Evolutionary conservation across 2,113 vertebrate genomes (phyloP), one percentile per base, ranked within the genome.

Genomic region (Pomatostomus ruficeps): DNA sequence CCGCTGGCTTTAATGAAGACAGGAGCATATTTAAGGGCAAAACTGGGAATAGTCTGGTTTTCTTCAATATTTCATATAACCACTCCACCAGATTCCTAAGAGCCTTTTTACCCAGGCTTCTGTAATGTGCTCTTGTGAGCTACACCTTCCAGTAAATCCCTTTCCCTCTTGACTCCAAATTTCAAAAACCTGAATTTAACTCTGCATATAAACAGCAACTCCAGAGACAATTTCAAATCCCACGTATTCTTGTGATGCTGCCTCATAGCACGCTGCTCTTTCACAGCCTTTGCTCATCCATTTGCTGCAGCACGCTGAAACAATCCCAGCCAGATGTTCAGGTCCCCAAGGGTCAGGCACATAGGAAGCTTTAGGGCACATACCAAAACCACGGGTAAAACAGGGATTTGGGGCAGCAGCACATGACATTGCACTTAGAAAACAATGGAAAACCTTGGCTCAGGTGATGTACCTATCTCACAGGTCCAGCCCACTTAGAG

Each of bases 161-260:
- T 45, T 66, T 89, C 43, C 46, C 85, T 68, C 59, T 58, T 40
- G 33, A 72, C 58, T 92, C 51, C 19, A 28, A 36, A 48, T 94
- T 89, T 93, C 82, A 92, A 55, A 86, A 91, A 85, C 45, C 89
- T 89, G 92, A 86, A 76, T 91, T 95, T 95, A 90, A 70, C 79
- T 78, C 19, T 0, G 36, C 78, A 52, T 48, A 94, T 52, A 95
- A 89, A 84, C 49, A 88, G 78, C 75, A 90, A 33, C 91, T 89
- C 88, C 85, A 90, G 80, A 73, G 91, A 94, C 76, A 35, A 36
- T 81, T 88, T 94, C 65, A 73, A 91, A 91, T 74, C 65, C 59
- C 43, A 31, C 0, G 0, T 54, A 92, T 52, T 70, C 43, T 48
- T 76, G 66, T 31, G 65, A 72, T 61, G 66, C 36, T 0, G 0